Conservation (phyloP, 2,113 vertebrate species). For the Poeciliopsis retropinna region DNA sequence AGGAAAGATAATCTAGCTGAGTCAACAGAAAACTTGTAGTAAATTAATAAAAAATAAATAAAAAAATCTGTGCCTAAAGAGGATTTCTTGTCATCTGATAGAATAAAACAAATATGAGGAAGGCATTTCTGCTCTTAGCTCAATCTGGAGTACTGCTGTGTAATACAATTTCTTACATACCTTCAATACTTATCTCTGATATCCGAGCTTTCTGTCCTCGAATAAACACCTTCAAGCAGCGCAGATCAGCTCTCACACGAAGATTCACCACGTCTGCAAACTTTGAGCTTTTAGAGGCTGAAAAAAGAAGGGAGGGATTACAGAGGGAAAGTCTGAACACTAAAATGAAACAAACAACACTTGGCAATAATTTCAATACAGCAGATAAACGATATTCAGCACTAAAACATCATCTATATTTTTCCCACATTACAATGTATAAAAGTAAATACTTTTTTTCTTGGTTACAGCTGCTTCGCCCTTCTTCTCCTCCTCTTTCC, state of each 20-base stretch:
- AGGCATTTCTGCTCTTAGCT: neutral
- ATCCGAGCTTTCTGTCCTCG: slow-evolving; percentile 88
- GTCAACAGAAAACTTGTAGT: no score
- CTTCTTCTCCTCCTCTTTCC: slow-evolving; percentile 81
- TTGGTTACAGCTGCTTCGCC: slow-evolving; percentile 74
- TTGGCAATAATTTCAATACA: neutral
- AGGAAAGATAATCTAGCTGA: neutral
- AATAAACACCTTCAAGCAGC: slow-evolving; percentile 92
- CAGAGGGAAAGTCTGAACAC: neutral
- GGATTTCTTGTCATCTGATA: no score
- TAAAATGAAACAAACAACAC: neutral
- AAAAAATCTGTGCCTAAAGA: no score
- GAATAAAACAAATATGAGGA: neutral
- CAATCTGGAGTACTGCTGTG: neutral
- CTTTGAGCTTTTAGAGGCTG: slow-evolving; percentile 85
- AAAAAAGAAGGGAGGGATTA: neutral
- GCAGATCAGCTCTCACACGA: slow-evolving; percentile 88
- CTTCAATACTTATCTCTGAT: slow-evolving; percentile 94
- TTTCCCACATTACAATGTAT: neutral
- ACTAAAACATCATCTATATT: neutral
- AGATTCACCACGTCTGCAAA: slow-evolving; percentile 88
- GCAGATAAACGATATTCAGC: neutral
- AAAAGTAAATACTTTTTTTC: slow-evolving; percentile 64
- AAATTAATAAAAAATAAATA: no score
- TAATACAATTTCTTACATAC: slow-evolving; percentile 62